A percentile compares a stretch with the other conserved stretches of the same genome.
Conservation (phyloP, 2,797 vertebrate genomes). For the Octomys mimax region DNA sequence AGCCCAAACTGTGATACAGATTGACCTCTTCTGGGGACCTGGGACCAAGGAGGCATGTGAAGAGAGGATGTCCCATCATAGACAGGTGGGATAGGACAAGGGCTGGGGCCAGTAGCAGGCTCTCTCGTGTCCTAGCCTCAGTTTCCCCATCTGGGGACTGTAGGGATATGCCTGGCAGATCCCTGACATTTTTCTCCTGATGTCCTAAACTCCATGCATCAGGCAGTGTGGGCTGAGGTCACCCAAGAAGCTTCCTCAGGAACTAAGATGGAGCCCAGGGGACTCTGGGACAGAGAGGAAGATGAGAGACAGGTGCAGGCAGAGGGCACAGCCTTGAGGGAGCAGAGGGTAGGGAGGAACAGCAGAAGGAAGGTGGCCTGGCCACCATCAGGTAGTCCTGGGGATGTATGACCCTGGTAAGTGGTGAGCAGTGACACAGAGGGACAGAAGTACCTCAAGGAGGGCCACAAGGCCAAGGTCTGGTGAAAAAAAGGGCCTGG, state of each 20-base stretch:
- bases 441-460: not conserved
- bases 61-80: not conserved
- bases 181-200: slow-evolving; percentile 40
- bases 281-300: not conserved
- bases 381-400: not conserved
- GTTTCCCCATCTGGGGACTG: not conserved
- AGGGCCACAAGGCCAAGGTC: not conserved
- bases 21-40: not conserved
- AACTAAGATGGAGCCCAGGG: slow-evolving; percentile 11
- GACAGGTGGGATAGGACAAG: not conserved
- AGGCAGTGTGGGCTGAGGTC: not conserved
- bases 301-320: not conserved
- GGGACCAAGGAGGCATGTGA: not conserved
- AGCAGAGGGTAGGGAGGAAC: not conserved
- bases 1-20: slow-evolving; percentile 44
- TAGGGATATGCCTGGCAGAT: not conserved
- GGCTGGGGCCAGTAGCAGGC: not conserved
- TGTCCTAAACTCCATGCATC: not conserved
- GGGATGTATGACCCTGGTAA: not conserved
- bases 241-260: slow-evolving; percentile 16
- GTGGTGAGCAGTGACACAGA: accelerated
- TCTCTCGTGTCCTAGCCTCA: not conserved
- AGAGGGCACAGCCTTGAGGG: not conserved
- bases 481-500: not conserved
- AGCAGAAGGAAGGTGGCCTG: not conserved